Percentiles rank a stretch among this genome's conserved stretches.
These are phyloP conservation scores for Seladonia tumulorum DNA, from an alignment of 2,888 invertebrate species.

Conservation along the genomic window DNA sequence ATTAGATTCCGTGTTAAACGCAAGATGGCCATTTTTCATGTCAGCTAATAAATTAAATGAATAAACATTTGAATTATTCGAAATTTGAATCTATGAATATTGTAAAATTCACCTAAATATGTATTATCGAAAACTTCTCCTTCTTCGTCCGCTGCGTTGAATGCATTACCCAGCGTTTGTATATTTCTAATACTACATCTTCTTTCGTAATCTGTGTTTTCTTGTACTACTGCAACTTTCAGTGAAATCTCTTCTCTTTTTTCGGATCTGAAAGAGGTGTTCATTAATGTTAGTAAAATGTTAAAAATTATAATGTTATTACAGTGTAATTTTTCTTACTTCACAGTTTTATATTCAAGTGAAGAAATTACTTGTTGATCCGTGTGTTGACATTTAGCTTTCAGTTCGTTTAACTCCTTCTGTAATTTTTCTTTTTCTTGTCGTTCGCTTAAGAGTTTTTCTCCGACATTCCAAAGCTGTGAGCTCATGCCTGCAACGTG, in stretches of 20 bases:
- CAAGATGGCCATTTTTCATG: constrained; percentile 86
- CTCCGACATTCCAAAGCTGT: constrained; percentile 87
- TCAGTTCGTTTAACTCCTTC: constrained; percentile 78
- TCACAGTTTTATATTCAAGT: constrained; percentile 69
- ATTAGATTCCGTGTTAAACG: constrained; percentile 77
- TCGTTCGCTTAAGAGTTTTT: constrained; percentile 86
- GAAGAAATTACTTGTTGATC: constrained; percentile 26
- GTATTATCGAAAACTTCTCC: constrained; percentile 94
- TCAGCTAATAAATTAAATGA: constrained; percentile 76
- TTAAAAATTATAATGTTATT: background rate
- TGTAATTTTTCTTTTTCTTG: constrained; percentile 86
- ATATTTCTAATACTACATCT: constrained; percentile 79
- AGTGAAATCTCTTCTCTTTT: constrained; percentile 55
- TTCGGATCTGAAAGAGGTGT: constrained; percentile 70
- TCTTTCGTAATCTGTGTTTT: constrained; percentile 75
- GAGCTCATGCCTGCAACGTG: constrained; percentile 85
- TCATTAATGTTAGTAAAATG: constrained; percentile 16
- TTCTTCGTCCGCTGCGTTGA: constrained; percentile 90
- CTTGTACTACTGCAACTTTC: constrained; percentile 65
- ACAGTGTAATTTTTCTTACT: constrained; percentile 60
- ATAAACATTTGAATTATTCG: constrained; percentile 5
- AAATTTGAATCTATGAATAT: constrained; percentile 15
- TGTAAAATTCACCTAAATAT: constrained; percentile 85
- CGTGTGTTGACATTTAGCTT: constrained; percentile 36
- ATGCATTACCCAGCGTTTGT: constrained; percentile 82